Conservation (phyloP, 2,797 vertebrate genomes). For the Sebastes dallii region DNA sequence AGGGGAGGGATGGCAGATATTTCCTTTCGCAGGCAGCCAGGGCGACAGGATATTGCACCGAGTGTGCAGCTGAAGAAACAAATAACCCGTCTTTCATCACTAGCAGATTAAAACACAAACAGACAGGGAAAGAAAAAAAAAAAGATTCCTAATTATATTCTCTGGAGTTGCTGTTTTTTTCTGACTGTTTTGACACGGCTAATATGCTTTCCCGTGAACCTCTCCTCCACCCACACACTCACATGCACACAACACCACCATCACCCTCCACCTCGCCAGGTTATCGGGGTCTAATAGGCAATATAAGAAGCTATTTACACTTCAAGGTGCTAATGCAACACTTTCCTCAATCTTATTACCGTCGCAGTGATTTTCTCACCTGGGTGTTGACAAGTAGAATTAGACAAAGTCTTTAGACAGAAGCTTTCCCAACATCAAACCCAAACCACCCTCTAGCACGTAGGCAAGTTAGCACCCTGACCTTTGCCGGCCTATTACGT, state of each 20-base stretch:
- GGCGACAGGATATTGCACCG: constrained; percentile 71
- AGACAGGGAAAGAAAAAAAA: constrained; percentile 29
- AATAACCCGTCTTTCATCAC: constrained; percentile 72
- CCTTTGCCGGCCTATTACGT: constrained; percentile 39
- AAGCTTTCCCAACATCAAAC: constrained; percentile 21
- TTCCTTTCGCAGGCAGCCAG: constrained; percentile 55
- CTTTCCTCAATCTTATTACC: constrained; percentile 74
- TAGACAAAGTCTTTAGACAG: constrained; percentile 59
- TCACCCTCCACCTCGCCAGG: constrained; percentile 50
- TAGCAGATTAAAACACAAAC: constrained; percentile 71
- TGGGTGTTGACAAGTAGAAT: constrained; percentile 66
- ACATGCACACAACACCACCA: constrained; percentile 5
- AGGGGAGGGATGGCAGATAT: constrained; percentile 28
- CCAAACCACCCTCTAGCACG: neutral
- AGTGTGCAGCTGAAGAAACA: constrained; percentile 68
- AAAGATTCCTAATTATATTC: constrained; percentile 64
- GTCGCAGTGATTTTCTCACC: constrained; percentile 53
- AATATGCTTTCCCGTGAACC: constrained; percentile 62
- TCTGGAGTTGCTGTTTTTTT: constrained; percentile 41
- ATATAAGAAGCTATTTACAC: constrained; percentile 76
- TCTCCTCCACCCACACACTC: neutral
- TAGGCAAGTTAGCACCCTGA: constrained; percentile 21
- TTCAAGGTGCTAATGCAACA: constrained; percentile 80
- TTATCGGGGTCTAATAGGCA: constrained; percentile 69
- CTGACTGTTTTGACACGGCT: constrained; percentile 65